These are phyloP conservation scores for Gymnogyps californianus DNA, from an alignment of 2,113 vertebrate genomes.

Conservation along the genomic window DNA sequence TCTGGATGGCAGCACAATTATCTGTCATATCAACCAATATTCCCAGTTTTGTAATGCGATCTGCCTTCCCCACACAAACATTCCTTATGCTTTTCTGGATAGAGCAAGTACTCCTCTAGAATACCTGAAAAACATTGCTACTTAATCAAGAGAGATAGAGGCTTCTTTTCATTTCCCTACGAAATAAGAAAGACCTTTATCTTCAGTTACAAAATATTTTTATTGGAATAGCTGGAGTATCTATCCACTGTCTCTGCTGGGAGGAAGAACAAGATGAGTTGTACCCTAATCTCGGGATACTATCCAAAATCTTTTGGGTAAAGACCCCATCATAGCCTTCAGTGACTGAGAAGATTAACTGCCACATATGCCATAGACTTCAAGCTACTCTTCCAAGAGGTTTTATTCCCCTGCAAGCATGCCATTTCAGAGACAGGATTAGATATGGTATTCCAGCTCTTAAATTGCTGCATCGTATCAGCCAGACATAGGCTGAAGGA, in stretches of 20 bases:
- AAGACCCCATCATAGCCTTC: neutral
- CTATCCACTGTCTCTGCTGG: neutral
- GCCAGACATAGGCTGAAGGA: neutral
- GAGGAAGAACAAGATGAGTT: neutral
- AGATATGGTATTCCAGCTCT: neutral
- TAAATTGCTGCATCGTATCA: neutral
- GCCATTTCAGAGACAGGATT: neutral
- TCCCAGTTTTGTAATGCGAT: neutral
- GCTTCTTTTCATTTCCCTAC: neutral
- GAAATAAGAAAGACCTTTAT: neutral
- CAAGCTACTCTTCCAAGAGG: neutral
- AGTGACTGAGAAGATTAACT: neutral
- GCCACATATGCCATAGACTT: neutral
- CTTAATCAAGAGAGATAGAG: neutral
- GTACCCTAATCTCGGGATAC: neutral
- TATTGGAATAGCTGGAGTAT: neutral
- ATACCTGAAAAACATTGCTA: neutral
- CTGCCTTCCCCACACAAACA: accelerated
- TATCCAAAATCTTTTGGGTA: neutral
- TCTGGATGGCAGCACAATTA: neutral
- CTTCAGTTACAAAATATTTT: neutral
- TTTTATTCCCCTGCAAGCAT: neutral
- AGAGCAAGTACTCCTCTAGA: neutral
- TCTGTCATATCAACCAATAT: neutral
- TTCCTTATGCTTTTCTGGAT: neutral